Base-by-base conservation (phyloP, 2,113 vertebrate genomes). In the Oceanodroma tethys region DNA sequence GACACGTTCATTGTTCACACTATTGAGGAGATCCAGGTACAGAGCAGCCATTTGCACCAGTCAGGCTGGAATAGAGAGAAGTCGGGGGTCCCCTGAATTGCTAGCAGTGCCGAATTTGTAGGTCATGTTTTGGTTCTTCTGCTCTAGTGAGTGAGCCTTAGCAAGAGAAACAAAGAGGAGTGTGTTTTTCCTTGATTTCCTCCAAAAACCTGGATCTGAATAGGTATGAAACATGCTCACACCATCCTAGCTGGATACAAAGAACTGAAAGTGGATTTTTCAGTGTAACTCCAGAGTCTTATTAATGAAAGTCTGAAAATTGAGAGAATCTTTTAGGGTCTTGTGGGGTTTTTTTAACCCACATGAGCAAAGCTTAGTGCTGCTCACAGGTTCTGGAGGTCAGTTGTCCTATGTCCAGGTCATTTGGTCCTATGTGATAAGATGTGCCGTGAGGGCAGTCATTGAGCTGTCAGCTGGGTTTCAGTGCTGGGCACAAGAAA, bases 1-100 rank as follows among this genome's bases (percentile, higher is more conserved):
- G 99, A 99, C 94, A 99, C 99, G 1, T 99, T 99, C 95, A 99
- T 99, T 3, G 99, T 99, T 91, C 99, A 99, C 97, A 99, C 99
- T 94, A 99, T 99, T 27, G 99, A 99, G 96, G 99, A 99, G 95
- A 99, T 99, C 95, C 99, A 99, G 99, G 99, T 99, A 82, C 17
- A 75, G 56, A 79, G 19, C 30, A 87, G 70, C 71, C 55, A 32
- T 56, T 85, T 78, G 30, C 55, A 73, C 38, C n/a, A 25, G 6
- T 62, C 42, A 45, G 27, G 25, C 23, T 78, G 42, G 18, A 25
- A 38, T 5, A 84, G 27, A 62, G 29, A 62, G 60, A 79, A 72
- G 34, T 67, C 5, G 3, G 10, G 26, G 13, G 5, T 85, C 23
- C 67, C 42, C 47, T 79, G 38, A 21, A 34, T 84, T 81, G 52